phyloP scores from a whole-genome alignment of 2,113 vertebrate genomes.

The Ahaetulla prasina region DNA sequence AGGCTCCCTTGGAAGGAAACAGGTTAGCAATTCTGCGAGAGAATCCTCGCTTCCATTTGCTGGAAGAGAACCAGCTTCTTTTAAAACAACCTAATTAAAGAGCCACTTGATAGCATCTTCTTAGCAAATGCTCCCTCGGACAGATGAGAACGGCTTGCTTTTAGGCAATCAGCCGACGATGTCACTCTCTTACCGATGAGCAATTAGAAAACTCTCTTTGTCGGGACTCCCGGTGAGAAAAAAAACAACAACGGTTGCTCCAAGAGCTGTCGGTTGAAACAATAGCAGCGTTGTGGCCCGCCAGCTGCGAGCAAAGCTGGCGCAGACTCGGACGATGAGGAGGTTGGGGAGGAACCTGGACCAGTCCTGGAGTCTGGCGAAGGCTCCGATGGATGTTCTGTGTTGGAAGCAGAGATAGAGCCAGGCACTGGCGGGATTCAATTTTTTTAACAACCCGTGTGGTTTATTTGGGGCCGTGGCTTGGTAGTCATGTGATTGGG shows the following conservation, averaged over 20 bases:
- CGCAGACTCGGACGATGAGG: no score
- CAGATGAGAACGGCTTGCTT: neutral
- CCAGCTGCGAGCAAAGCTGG: no score
- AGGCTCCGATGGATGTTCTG: no score
- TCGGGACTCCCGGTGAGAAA: neutral
- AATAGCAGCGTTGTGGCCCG: neutral
- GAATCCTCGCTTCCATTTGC: neutral
- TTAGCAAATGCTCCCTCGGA: neutral
- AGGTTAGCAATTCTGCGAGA: neutral
- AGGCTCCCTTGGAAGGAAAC: neutral
- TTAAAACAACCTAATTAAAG: neutral
- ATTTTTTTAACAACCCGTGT: no score
- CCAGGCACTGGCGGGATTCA: no score
- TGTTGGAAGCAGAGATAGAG: no score
- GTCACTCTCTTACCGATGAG: neutral
- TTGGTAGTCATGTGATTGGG: no score
- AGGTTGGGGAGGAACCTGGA: no score
- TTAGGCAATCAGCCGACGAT: neutral
- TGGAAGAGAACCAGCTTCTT: constrained; percentile 6
- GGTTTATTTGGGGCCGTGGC: no score
- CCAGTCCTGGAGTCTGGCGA: no score
- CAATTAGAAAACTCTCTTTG: neutral
- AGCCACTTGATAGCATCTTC: neutral
- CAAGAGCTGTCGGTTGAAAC: neutral
- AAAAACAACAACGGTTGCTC: neutral